Base-by-base conservation (phyloP, 92 coral and sea anemone species). In the Bergia sp. region DNA sequence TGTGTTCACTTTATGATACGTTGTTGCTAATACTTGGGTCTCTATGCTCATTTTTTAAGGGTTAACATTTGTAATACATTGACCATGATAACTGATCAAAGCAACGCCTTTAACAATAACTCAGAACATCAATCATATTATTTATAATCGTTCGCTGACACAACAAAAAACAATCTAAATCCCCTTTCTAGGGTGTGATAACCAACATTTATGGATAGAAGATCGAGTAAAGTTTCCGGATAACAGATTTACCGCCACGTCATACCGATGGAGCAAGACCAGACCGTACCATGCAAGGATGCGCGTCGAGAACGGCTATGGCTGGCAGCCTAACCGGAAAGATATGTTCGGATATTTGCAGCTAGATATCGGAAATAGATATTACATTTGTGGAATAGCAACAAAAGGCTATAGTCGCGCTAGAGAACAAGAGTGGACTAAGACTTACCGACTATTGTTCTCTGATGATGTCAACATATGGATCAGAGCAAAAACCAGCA, bases 161-260 rank as follows among this genome's bases (percentile, higher is more conserved):
- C 20, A 57, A 4, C 21, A 73, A 12, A 15, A 12, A 29, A 29
- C 29, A 29, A 29, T 71, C 6, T 1, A 15, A n/a, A 10, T 69
- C 39, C 43, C 10, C 18, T 3, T 79, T 47, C 4, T 80, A 80
- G 85, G 85, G 23, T 80, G 85, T n/a, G 47, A 80, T 80, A 16
- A 13, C 7, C 67, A 36, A 5, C 73, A 44, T 36, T 55, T 80
- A 37, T 80, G 85, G 85, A 53, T 80, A 80, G 85, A 80, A 37
- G 85, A 80, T 36, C 85, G 73, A 0, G 85, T 80, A 5, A 80
- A 80, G n/a, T 80, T 80, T 80, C 85, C 85, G 13, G 37, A 80
- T 29, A 80, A 38, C 45, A 50, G 85, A 36, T 80, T 80, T 45
- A 80, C 49, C 18, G 85, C 85, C 3, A 50, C 37, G 36, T 2